Conservation (phyloP, 2,113 vertebrate genomes). For the Actenoides lindsayi region DNA sequence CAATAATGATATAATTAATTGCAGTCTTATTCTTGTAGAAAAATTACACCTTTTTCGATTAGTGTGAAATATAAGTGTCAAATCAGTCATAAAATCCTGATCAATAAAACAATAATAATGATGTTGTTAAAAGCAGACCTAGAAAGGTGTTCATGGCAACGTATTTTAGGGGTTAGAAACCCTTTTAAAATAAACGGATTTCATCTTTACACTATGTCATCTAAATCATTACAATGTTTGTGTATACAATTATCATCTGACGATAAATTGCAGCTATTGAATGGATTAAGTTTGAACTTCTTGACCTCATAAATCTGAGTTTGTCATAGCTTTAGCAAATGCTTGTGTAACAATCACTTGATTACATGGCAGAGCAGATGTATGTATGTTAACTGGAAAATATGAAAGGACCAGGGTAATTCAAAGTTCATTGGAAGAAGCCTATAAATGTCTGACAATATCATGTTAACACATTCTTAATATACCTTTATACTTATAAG, state of each 20-base stretch:
- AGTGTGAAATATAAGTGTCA: conserved; percentile 99
- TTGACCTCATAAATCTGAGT: conserved; percentile 94
- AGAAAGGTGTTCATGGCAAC: conserved; percentile 90
- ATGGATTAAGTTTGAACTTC: conserved; percentile 93
- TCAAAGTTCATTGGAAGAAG: conserved; percentile 78
- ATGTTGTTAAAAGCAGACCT: conserved; percentile 98
- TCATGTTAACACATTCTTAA: conserved; percentile 59
- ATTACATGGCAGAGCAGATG: conserved; percentile 90
- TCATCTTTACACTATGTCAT: conserved; percentile 99
- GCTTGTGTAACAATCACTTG: conserved; percentile 99
- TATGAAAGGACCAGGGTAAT: conserved; percentile 80
- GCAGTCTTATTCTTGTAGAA: conserved; percentile 89
- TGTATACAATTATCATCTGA: conserved; percentile 99
- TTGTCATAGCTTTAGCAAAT: conserved; percentile 96
- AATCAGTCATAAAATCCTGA: conserved; percentile 96
- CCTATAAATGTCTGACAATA: conserved; percentile 73
- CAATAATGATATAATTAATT: conserved; percentile 99
- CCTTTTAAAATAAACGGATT: conserved; percentile 99
- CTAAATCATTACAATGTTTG: conserved; percentile 99
- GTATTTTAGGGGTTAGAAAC: conserved; percentile 97
- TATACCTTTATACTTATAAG: neutral
- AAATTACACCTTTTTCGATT: conserved; percentile 98
- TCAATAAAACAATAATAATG: conserved; percentile 99
- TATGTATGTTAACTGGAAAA: conserved; percentile 81
- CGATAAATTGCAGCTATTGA: conserved; percentile 97